Evolutionary conservation across 2,113 vertebrate species (phyloP).

Genomic region (Leptodactylus fuscus): DNA sequence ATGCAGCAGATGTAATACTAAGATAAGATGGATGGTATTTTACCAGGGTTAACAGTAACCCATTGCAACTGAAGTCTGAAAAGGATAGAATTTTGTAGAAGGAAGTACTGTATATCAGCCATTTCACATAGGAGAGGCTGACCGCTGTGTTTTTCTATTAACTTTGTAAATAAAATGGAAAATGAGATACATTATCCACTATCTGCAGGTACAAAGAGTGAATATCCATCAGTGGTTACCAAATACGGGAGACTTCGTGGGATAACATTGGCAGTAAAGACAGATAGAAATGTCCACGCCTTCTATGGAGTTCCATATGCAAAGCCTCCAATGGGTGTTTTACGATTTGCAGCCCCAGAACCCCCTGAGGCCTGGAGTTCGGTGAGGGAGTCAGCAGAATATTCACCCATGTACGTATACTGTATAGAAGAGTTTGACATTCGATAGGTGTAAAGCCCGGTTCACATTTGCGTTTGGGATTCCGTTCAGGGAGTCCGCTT

Average conservation of each 20-base stretch:
- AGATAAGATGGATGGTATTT: too few species aligned
- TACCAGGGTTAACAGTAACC: too few species aligned
- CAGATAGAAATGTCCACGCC: constrained; percentile 68
- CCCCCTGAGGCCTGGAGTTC: constrained; percentile 71
- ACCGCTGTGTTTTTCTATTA: too few species aligned
- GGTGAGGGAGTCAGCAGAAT: constrained; percentile 75
- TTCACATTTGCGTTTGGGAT: too few species aligned
- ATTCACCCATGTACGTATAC: constrained; percentile 77
- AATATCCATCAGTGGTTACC: neutral
- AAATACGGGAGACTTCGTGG: neutral
- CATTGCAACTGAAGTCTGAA: too few species aligned
- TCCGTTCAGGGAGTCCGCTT: too few species aligned
- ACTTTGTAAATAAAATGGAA: neutral
- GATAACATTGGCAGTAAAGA: neutral
- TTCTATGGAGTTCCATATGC: constrained; percentile 83
- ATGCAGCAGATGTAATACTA: too few species aligned
- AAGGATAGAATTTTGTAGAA: too few species aligned
- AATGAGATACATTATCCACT: neutral
- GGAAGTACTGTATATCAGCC: too few species aligned
- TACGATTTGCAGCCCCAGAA: constrained; percentile 78
- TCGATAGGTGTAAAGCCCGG: too few species aligned
- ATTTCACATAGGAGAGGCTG: too few species aligned
- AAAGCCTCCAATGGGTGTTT: constrained; percentile 76
- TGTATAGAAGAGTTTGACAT: too few species aligned
- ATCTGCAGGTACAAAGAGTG: neutral